phyloP scores from a whole-genome alignment of 2,888 invertebrate species.

The Acanthoscelides obtectus region DNA sequence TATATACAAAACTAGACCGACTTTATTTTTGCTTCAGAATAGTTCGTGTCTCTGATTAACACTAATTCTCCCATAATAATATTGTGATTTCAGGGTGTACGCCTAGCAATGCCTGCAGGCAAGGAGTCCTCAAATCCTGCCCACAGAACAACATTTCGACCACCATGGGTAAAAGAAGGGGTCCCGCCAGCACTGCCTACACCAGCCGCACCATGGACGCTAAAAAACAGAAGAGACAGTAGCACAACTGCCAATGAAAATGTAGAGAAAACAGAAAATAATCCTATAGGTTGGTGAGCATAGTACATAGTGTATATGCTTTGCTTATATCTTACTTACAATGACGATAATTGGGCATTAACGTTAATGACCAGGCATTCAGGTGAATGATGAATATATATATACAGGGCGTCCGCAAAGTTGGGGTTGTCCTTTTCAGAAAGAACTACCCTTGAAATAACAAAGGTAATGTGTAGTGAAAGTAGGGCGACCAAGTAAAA shows the following conservation, averaged over 20 bases:
- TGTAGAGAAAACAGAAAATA: constrained; percentile 14
- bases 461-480: too few species aligned
- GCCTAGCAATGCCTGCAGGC: constrained; percentile 53
- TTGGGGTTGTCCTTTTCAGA: too few species aligned
- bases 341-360: too few species aligned
- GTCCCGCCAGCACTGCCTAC: constrained; percentile 54
- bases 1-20: too few species aligned
- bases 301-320: constrained; percentile 2
- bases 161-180: constrained; percentile 71
- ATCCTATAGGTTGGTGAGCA: constrained; percentile 27
- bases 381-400: too few species aligned
- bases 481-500: too few species aligned
- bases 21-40: too few species aligned
- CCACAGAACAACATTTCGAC: constrained; percentile 64
- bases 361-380: too few species aligned
- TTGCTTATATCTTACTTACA: background rate
- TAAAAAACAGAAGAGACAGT: constrained; percentile 43
- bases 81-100: constrained; percentile 24
- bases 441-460: too few species aligned
- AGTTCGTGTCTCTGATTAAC: too few species aligned
- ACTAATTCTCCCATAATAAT: constrained; percentile 1
- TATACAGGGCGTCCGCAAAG: too few species aligned
- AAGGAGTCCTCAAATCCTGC: constrained; percentile 45
- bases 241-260: constrained; percentile 12
- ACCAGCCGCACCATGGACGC: constrained; percentile 57